Evolutionary conservation across 2,888 invertebrate genomes (phyloP).

Genomic region (Stenotaenia linearis): DNA sequence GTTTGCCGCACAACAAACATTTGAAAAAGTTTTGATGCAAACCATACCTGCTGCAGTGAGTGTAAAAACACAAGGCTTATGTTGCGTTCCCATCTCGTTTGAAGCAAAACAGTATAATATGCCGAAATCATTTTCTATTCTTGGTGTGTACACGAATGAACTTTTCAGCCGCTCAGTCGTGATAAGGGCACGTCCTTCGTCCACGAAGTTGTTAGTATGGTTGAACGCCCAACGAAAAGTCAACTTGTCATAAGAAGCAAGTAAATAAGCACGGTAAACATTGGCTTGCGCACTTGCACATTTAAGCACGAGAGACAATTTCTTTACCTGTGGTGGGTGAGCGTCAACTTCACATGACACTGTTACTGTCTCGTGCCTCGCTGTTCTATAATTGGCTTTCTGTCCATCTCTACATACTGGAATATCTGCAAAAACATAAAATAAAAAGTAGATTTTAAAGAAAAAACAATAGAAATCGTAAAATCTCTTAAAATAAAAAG

Average conservation of each 20-base stretch:
- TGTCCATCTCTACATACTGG: slow-evolving; percentile 26
- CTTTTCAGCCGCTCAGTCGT: slow-evolving; percentile 6
- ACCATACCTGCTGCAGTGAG: slow-evolving; percentile 24
- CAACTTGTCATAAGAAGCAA: slow-evolving; percentile 2
- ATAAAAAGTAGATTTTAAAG: background rate
- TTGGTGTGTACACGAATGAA: slow-evolving; percentile 16
- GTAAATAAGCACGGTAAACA: slow-evolving; percentile 2
- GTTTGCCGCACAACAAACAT: background rate
- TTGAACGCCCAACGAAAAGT: slow-evolving; percentile 26
- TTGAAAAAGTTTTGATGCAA: background rate
- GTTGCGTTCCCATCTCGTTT: slow-evolving; percentile 27
- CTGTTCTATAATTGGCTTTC: slow-evolving; percentile 4
- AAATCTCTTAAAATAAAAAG: background rate
- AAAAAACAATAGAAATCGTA: background rate
- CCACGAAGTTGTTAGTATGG: slow-evolving; percentile 8
- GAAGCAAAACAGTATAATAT: slow-evolving; percentile 26
- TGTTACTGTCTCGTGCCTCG: slow-evolving; percentile 9
- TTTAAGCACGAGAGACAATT: background rate
- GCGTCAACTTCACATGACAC: slow-evolving; percentile 28
- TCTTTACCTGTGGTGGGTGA: slow-evolving; percentile 46
- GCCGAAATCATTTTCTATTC: slow-evolving; percentile 28
- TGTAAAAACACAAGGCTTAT: slow-evolving; percentile 27
- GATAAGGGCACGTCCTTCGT: slow-evolving; percentile 8
- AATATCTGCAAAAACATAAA: slow-evolving; percentile 14
- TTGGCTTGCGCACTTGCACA: background rate